Evolutionary conservation across 2,888 invertebrate species (phyloP).

Genomic region (Branchipolynoe longqiensis): DNA sequence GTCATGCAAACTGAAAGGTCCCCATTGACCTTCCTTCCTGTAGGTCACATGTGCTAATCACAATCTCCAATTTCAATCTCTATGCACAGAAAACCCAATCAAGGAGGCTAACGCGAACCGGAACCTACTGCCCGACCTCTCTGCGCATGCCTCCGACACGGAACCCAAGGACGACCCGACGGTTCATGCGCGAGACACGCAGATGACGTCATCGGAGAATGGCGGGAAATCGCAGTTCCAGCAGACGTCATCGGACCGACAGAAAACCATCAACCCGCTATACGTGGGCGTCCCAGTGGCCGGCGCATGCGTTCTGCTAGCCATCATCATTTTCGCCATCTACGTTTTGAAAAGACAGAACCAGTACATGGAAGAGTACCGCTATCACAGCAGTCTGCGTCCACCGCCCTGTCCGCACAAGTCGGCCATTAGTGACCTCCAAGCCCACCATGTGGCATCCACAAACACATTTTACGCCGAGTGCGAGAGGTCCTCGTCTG

Average conservation of each 20-base stretch:
- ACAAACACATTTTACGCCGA: conserved; percentile 45
- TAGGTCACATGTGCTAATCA: too few relatives aligned
- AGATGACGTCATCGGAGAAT: conserved; percentile 2
- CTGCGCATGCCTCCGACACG: background rate
- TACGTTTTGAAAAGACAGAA: conserved; percentile 77
- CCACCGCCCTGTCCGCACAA: conserved; percentile 30
- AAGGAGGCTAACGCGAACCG: conserved; percentile 5
- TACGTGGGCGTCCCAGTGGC: conserved; percentile 81
- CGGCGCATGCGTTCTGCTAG: conserved; percentile 79
- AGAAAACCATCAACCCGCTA: conserved; percentile 78
- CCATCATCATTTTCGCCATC: conserved; percentile 80
- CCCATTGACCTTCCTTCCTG: too few relatives aligned
- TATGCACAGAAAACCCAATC: background rate
- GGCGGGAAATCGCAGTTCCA: conserved; percentile 16
- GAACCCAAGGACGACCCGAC: conserved; percentile 45
- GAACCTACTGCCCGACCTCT: background rate
- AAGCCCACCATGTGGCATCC: background rate
- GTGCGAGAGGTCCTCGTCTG: conserved; percentile 55
- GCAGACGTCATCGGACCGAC: background rate
- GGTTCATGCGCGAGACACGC: conserved; percentile 10
- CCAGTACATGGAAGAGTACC: conserved; percentile 63
- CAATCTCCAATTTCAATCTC: too few relatives aligned
- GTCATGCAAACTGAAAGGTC: too few relatives aligned
- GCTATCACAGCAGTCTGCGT: conserved; percentile 56
- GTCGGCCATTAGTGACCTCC: background rate